Percentiles rank a stretch among this genome's conserved stretches.
These are phyloP conservation scores for Conger conger DNA, from an alignment of 2,113 vertebrate species.

Conservation along the genomic window DNA sequence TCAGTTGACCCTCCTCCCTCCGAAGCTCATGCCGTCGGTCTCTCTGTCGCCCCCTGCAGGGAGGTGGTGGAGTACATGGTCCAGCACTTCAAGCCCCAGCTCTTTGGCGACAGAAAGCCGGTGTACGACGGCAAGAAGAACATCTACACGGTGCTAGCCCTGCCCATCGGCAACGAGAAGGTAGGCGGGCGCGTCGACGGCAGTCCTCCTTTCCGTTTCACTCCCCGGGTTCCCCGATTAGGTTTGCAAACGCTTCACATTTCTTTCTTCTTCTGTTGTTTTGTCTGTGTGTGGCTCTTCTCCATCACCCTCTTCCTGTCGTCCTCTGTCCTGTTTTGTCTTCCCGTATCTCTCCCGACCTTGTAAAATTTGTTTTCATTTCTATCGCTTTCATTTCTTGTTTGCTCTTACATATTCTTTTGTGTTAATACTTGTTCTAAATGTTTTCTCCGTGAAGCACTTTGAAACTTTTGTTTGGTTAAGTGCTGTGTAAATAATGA, in stretches of 20 bases:
- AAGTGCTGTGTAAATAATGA: no score
- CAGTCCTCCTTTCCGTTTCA: not conserved
- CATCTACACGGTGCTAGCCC: constrained; percentile 95
- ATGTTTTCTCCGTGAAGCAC: no score
- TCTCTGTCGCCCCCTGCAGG: constrained; percentile 59
- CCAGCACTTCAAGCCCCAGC: constrained; percentile 98
- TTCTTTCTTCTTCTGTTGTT: not conserved
- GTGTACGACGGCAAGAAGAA: constrained; percentile 99
- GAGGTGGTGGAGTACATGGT: constrained; percentile 99
- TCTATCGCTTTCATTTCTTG: not conserved
- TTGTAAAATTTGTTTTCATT: not conserved
- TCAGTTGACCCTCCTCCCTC: not conserved
- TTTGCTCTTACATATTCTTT: no score
- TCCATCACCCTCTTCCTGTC: not conserved
- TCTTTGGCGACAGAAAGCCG: constrained; percentile 95
- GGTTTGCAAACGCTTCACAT: not conserved
- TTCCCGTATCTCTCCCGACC: not conserved
- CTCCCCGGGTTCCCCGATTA: not conserved
- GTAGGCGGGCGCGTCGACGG: constrained; percentile 59
- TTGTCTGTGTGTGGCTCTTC: not conserved
- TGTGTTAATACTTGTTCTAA: no score
- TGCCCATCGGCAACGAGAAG: constrained; percentile 96
- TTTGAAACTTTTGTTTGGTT: no score
- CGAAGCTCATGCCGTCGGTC: not conserved
- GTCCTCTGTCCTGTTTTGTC: not conserved